phyloP scores from a whole-genome alignment of 2,113 vertebrate species.

The Mobula hypostoma region DNA sequence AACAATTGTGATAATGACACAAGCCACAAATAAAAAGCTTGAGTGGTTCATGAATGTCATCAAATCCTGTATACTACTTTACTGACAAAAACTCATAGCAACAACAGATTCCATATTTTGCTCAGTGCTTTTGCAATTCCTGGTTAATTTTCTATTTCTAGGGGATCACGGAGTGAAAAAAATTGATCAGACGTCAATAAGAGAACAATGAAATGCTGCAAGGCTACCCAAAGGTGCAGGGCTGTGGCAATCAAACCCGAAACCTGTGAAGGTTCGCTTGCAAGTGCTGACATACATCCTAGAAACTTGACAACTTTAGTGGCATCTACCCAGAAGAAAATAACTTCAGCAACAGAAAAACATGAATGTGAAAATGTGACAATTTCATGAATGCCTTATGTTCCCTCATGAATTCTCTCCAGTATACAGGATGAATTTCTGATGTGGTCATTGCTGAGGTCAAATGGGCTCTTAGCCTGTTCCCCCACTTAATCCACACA shows the following conservation, averaged over 20 bases:
- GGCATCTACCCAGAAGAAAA: neutral
- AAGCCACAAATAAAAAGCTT: neutral
- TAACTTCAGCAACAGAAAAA: neutral
- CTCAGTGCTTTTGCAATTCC: neutral
- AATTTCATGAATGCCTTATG: neutral
- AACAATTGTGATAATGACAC: too few species aligned
- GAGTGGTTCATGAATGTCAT: neutral
- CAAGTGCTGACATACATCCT: neutral
- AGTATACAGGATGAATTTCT: neutral
- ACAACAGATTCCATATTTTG: neutral
- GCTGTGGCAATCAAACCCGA: neutral
- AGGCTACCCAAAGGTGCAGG: neutral
- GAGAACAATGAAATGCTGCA: neutral
- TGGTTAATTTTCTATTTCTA: neutral
- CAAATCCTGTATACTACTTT: neutral
- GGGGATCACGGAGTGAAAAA: neutral
- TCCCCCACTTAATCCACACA: neutral
- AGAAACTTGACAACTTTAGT: neutral
- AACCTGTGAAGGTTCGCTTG: neutral
- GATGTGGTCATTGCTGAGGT: neutral
- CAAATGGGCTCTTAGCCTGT: too few species aligned
- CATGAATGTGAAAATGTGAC: neutral
- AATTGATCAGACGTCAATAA: neutral
- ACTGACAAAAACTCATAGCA: neutral
- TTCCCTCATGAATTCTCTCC: neutral